These are phyloP conservation scores for Pachliopta kotzebuea DNA, from an alignment of 2,888 invertebrate species.

Conservation along the genomic window DNA sequence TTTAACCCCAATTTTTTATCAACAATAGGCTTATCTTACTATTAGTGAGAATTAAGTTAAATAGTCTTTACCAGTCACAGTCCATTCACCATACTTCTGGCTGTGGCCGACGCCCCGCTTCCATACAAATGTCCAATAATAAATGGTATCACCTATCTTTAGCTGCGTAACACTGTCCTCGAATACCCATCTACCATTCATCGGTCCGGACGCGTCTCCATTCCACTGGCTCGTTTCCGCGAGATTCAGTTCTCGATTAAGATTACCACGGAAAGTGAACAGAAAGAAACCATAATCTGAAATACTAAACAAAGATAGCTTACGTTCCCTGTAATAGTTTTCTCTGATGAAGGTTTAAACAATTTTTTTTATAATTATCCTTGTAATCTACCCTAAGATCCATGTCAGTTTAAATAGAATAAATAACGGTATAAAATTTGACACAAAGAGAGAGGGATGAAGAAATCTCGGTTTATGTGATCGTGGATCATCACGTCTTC, in stretches of 20 bases:
- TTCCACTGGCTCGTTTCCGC: constrained; percentile 85
- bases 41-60: no score
- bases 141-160: constrained; percentile 84
- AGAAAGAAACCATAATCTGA: constrained; percentile 84
- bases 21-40: no score
- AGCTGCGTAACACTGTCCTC: constrained; percentile 80
- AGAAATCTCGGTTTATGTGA: no score
- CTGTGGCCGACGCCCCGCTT: constrained; percentile 85
- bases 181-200: constrained; percentile 84
- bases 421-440: no score
- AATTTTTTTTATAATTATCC: no score
- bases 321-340: background rate
- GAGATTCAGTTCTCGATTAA: constrained; percentile 86
- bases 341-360: no score
- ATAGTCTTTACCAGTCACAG: constrained; percentile 66
- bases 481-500: no score
- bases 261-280: constrained; percentile 88
- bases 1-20: no score
- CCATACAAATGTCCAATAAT: constrained; percentile 89
- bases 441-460: no score
- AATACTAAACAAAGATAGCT: constrained; percentile 24
- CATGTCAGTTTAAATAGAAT: no score
- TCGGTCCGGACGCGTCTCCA: constrained; percentile 81
- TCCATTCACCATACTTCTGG: constrained; percentile 81
- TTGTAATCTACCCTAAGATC: no score